Evolutionary conservation across 2,797 vertebrate genomes (phyloP).

Genomic region (Cirrhinus mrigala): DNA sequence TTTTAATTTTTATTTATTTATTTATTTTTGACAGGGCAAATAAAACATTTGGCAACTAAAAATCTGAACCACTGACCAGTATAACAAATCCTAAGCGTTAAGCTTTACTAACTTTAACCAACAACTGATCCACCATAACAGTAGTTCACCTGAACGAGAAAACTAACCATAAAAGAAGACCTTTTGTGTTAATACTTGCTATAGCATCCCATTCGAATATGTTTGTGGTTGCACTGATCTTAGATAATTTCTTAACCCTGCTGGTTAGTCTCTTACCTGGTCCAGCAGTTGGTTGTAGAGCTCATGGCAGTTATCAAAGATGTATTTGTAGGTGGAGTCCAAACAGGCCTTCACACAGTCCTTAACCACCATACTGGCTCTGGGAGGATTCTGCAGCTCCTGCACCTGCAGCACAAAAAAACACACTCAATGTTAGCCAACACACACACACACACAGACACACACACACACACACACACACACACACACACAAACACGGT

Average conservation of each 20-base stretch:
- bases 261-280: constrained; percentile 82
- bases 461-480: too few species aligned
- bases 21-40: too few species aligned
- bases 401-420: constrained; percentile 83
- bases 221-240: background rate
- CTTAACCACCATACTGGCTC: constrained; percentile 93
- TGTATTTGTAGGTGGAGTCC: constrained; percentile 96
- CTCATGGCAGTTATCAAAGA: constrained; percentile 97
- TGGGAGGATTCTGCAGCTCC: constrained; percentile 93
- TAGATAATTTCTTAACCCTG: background rate
- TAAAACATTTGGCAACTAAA: too few species aligned
- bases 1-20: too few species aligned
- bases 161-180: background rate
- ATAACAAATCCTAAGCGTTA: too few species aligned
- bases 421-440: background rate
- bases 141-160: background rate
- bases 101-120: background rate
- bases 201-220: background rate
- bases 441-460: too few species aligned
- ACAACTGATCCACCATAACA: background rate
- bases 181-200: too few species aligned
- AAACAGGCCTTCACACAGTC: constrained; percentile 95
- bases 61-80: too few species aligned
- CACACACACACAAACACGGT: too few species aligned
- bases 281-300: constrained; percentile 93